Evolutionary conservation across 1,140 invertebrate genomes (phyloP).

Genomic region (Drosophila tropicalis): DNA sequence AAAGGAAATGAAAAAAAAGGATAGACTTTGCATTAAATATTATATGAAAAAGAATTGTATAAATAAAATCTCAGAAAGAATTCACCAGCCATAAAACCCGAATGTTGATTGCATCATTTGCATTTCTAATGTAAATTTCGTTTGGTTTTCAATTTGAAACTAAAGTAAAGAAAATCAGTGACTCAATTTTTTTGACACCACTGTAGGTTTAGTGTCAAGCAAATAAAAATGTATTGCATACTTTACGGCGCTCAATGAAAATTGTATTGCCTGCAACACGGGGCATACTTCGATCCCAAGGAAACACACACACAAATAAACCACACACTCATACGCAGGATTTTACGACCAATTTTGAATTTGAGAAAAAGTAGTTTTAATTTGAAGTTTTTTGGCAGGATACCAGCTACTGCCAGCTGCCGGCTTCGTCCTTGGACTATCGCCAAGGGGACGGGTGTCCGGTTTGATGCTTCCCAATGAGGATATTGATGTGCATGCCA

Average conservation of each 20-base stretch:
- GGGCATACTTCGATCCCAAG: neutral
- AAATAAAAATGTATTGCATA: neutral
- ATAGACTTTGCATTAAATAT: neutral
- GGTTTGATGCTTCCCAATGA: neutral
- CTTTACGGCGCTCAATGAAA: neutral
- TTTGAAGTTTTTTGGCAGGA: neutral
- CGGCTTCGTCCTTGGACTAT: constrained; percentile 6
- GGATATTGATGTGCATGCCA: neutral
- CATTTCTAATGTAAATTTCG: too few species aligned
- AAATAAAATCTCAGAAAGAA: too few species aligned
- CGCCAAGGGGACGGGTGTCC: neutral
- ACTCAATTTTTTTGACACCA: too few species aligned
- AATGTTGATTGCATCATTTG: too few species aligned
- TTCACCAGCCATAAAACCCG: too few species aligned
- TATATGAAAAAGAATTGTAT: too few species aligned
- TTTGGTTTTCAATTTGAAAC: too few species aligned
- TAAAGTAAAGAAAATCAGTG: too few species aligned
- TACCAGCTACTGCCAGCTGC: neutral
- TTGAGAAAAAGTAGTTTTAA: neutral
- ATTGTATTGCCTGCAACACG: neutral
- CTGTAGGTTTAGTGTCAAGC: neutral
- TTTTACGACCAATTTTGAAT: neutral
- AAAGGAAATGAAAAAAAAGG: too few species aligned
- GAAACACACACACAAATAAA: neutral
- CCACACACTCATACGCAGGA: neutral